A percentile compares a stretch with the other conserved stretches of the same genome.
Conservation (phyloP, 2,888 invertebrate genomes). For the Ormyrus labotus region DNA sequence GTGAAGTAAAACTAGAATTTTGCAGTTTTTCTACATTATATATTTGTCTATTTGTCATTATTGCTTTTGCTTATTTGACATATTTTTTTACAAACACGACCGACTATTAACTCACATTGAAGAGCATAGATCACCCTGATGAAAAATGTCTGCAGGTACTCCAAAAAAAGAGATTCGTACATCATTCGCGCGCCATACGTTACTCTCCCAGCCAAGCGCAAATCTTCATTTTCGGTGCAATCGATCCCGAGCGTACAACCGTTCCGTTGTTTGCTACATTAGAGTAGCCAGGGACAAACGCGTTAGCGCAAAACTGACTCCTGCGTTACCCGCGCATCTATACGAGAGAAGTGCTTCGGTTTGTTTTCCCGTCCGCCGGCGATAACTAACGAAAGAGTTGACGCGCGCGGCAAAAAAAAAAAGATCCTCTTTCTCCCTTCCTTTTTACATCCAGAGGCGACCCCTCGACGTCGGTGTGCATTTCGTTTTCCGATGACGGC, state of each 20-base stretch:
- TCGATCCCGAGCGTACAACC: neutral
- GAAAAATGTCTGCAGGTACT: too few species aligned
- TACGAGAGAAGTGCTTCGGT: conserved; percentile 22
- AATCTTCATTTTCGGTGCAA: conserved; percentile 36
- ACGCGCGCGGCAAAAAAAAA: neutral
- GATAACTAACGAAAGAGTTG: conserved; percentile 11
- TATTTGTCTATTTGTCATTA: too few species aligned
- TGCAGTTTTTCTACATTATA: too few species aligned
- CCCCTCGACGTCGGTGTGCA: neutral
- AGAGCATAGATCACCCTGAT: too few species aligned
- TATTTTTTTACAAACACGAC: too few species aligned
- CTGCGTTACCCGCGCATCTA: conserved; percentile 20
- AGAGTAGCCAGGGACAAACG: too few species aligned
- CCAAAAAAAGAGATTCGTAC: neutral
- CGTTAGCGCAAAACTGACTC: neutral
- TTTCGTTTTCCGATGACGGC: conserved; percentile 29
- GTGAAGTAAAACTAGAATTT: too few species aligned
- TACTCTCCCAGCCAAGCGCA: neutral
- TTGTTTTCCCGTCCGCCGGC: conserved; percentile 16
- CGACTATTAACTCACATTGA: too few species aligned
- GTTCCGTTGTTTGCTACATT: too few species aligned
- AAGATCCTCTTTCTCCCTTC: neutral
- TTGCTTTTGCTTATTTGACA: too few species aligned
- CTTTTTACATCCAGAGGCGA: neutral
- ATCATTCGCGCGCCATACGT: neutral